Base-by-base conservation (phyloP, 1,140 invertebrate species). In the Zaprionus nigranus region DNA sequence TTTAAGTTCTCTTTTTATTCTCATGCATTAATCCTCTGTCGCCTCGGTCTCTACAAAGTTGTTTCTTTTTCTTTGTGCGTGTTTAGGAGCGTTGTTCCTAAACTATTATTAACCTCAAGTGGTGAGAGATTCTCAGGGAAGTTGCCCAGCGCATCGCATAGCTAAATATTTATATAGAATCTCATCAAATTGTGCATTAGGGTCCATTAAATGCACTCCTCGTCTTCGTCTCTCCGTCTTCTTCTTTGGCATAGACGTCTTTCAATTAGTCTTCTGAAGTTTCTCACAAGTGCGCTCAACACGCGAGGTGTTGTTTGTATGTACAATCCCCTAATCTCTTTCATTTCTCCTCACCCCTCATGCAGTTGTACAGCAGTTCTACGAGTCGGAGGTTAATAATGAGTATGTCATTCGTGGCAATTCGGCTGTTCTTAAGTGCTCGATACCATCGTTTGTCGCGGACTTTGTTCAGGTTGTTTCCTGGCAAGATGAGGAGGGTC, bases 351-450 rank as follows among this genome's bases (percentile, higher is more conserved):
- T 34, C 15, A 34, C 28, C 6, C 56, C 60, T 24, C 24, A 38
- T 76, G n/a, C 51, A 92, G 95, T 97, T 67, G 95, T 95, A 81
- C 96, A 96, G 87, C 95, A 95, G 91, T 97, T 97, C 93, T 96
- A 97, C 87, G 95, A 97, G 51, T 96, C 96, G 82, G 95, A 97
- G 54, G 95, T 96, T 51, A 97, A 98, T 94, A 94, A 95, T 73
- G 95, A 95, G 75, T 95, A 95, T 93, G 95, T 95, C 43, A 96
- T 96, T 71, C 91, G 94, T 24, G 95, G 95, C 61, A 95, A 96
- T 90, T 94, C 95, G 30, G 95, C 95, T 11, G 94, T 96, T 13
- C 91, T 96, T 17, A 95, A 95, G 90, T 96, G 96, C 90, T 94
- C 94, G 70, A 95, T 96, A 67, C 96, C 96, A 17, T 94, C 94